These are phyloP conservation scores for Anthonomus grandis DNA, from an alignment of 1,140 invertebrate genomes.

Conservation along the genomic window DNA sequence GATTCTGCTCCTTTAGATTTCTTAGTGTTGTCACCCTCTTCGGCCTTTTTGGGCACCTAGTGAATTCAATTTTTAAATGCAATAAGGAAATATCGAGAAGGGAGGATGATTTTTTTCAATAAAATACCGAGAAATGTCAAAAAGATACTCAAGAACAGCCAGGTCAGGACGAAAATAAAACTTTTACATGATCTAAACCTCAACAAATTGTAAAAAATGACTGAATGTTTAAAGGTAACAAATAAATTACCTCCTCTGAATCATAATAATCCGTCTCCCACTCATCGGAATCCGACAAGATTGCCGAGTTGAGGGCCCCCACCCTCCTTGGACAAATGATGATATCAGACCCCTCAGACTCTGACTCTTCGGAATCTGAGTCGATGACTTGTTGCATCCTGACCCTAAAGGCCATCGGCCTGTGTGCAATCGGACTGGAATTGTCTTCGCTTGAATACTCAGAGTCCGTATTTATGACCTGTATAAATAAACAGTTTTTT, in stretches of 20 bases:
- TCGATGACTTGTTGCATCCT: conserved; percentile 1
- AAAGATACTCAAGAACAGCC: no score
- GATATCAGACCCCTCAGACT: conserved; percentile 8
- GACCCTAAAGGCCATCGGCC: not conserved
- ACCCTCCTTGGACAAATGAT: conserved; percentile 16
- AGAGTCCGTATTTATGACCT: conserved; percentile 33
- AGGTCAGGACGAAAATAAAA: no score
- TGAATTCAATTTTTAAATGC: no score
- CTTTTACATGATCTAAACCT: no score
- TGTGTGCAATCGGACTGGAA: conserved; percentile 19
- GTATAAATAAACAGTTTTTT: conserved; percentile 9
- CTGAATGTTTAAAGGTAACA: no score
- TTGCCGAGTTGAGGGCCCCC: not conserved
- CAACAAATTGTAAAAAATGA: no score
- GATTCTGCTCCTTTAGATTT: no score
- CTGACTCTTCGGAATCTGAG: not conserved
- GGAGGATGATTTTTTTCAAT: no score
- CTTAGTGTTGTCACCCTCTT: no score
- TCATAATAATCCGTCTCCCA: conserved; percentile 31
- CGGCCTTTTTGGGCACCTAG: no score
- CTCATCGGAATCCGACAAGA: conserved; percentile 19
- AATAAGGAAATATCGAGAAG: no score
- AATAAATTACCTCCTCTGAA: conserved; percentile 18
- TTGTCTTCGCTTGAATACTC: conserved; percentile 23
- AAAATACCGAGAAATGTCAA: no score